Conservation (phyloP, 1,140 invertebrate species). For the Armadillidium nasatum region DNA sequence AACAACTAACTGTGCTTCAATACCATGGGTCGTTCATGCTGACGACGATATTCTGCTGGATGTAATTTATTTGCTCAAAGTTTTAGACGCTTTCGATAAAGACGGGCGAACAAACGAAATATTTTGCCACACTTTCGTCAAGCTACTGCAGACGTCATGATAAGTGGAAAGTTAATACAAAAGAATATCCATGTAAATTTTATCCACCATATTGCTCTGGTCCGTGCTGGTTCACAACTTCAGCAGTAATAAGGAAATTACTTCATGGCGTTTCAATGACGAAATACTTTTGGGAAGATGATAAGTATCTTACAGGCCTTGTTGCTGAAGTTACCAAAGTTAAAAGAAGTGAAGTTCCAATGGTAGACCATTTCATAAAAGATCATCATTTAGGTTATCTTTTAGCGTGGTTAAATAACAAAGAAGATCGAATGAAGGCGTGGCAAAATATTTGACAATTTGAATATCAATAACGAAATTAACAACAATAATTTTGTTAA, state of each 20-base stretch:
- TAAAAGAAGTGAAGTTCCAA: not conserved
- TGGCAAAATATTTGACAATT: not conserved
- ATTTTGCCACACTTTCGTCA: not conserved
- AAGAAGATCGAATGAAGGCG: not conserved
- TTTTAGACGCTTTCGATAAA: not conserved
- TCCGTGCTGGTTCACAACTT: not conserved
- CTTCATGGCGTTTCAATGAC: not conserved
- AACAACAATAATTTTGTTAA: too few relatives aligned
- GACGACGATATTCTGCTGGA: not conserved
- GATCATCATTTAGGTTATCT: not conserved
- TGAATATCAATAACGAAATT: too few relatives aligned
- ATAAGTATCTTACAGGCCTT: not conserved
- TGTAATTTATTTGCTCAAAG: not conserved
- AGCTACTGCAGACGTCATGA: not conserved
- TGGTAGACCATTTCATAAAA: not conserved
- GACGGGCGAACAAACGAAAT: not conserved
- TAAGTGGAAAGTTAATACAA: not conserved
- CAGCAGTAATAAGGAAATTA: not conserved
- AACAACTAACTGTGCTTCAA: not conserved
- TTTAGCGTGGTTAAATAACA: not conserved
- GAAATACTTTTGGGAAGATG: not conserved
- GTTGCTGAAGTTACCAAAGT: not conserved
- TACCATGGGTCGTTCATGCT: not conserved
- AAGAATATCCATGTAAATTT: not conserved
- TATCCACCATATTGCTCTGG: not conserved